Percentiles rank a stretch among this genome's conserved stretches.
These are phyloP conservation scores for Acleris cristana DNA, from an alignment of 2,888 invertebrate genomes.

Conservation along the genomic window DNA sequence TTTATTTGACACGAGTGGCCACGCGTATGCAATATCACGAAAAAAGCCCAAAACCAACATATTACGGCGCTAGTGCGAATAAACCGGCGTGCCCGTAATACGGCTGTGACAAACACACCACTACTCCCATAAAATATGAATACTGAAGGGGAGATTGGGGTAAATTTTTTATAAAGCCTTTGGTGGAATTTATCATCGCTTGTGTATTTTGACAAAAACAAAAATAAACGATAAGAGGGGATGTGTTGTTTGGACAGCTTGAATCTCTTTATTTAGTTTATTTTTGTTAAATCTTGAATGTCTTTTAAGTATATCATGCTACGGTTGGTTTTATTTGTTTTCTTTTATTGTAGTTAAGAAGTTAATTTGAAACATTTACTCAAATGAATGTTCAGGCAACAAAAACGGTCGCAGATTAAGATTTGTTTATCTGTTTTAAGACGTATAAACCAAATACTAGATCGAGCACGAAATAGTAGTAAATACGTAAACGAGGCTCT, in stretches of 20 bases:
- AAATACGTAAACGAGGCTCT: no score
- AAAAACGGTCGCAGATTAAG: no score
- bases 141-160: conserved; percentile 45
- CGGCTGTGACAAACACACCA: conserved; percentile 47
- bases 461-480: no score
- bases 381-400: not conserved
- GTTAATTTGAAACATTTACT: not conserved
- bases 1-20: not conserved
- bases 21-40: conserved; percentile 1
- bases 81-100: conserved; percentile 23
- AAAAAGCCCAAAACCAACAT: conserved; percentile 11
- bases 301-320: conserved; percentile 9
- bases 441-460: no score
- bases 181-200: conserved; percentile 48
- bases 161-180: conserved; percentile 50
- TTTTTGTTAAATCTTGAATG: conserved; percentile 17
- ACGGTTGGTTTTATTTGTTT: not conserved
- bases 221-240: conserved; percentile 36
- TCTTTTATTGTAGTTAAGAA: not conserved
- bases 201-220: conserved; percentile 31
- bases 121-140: conserved; percentile 53
- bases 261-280: conserved; percentile 23
- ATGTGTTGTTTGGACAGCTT: conserved; percentile 31
- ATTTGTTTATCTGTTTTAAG: no score
- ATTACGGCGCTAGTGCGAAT: conserved; percentile 16